A percentile compares a stretch with the other conserved stretches of the same genome.
These are phyloP conservation scores for Zosterops lateralis DNA, from an alignment of 2,113 vertebrate genomes.

Conservation along the genomic window DNA sequence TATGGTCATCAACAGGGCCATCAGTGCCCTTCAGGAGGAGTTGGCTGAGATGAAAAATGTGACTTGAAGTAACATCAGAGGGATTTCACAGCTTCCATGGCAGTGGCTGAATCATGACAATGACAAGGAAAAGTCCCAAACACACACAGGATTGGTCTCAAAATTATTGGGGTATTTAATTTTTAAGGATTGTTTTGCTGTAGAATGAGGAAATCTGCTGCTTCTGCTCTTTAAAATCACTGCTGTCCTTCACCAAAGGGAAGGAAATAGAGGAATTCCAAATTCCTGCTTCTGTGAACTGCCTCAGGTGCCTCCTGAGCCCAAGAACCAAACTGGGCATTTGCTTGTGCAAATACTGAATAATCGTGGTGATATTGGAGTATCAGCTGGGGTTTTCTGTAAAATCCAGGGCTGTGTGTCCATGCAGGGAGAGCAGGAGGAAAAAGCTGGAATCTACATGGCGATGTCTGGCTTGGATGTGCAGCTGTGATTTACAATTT, in stretches of 20 bases:
- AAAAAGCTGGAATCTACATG: not conserved
- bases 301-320: not conserved
- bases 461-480: not conserved
- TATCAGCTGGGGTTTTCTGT: not conserved
- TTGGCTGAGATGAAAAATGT: not conserved
- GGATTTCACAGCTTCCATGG: not conserved
- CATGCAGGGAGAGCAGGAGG: not conserved
- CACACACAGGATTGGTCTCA: not conserved
- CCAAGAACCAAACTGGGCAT: not conserved
- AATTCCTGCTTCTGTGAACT: not conserved
- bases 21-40: not conserved
- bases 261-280: not conserved
- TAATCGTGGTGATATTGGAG: not conserved
- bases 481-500: not conserved
- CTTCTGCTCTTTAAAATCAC: not conserved
- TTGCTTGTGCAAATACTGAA: not conserved
- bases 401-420: not conserved
- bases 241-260: not conserved
- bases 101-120: not conserved
- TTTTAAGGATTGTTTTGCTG: not conserved
- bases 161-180: not conserved
- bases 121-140: not conserved
- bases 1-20: not conserved
- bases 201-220: not conserved
- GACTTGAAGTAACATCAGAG: not conserved